Base-by-base conservation (phyloP, 53 echinoderm and acorn worm species). In the Arbacia lixula region DNA sequence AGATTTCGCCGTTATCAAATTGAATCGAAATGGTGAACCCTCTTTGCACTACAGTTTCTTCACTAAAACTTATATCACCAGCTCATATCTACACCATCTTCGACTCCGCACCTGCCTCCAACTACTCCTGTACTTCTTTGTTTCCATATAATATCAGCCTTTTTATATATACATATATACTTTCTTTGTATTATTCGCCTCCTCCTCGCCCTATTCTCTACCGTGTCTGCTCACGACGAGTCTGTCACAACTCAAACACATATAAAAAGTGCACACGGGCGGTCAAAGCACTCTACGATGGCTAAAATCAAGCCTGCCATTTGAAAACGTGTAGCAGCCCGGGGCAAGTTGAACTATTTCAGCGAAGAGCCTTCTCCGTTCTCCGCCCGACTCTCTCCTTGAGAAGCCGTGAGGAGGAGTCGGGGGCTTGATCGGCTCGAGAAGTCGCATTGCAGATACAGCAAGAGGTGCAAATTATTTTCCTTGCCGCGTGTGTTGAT, bases 281-380 rank as follows among this genome's bases (percentile, higher is more conserved):
- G 74, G 50, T 74, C 74, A 74, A 8, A 34, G 74, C 25, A 56
- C 58, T 55, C 35, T 58, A 25, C 12, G 54, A 64, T 20, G 35
- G 32, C 35, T 63, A 33, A 63, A 63, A 33, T 63, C 63, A 63
- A 63, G 63, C 33, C 63, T 63, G 63, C 32, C 63, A 63, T 63
- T 63, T 63, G 63, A 63, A 63, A 63, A 63, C 63, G 63, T 63
- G 63, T 63, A 63, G 63, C 32, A 35, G 63, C 63, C 63, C 19
- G 63, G 63, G 63, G 63, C 63, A 63, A 63, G 31, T 63, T 63
- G 63, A 63, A 63, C 63, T 63, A 63, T 63, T 63, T 63, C 63
- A 63, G 35, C n/a, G 32, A 31, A 33, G 63, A 17, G 33, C 31
- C 63, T 63, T 31, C 63, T 63, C 35, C 63, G 6, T 3, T 51